Evolutionary conservation across 2,888 invertebrate genomes (phyloP).

Genomic region (Amorpha juglandis): DNA sequence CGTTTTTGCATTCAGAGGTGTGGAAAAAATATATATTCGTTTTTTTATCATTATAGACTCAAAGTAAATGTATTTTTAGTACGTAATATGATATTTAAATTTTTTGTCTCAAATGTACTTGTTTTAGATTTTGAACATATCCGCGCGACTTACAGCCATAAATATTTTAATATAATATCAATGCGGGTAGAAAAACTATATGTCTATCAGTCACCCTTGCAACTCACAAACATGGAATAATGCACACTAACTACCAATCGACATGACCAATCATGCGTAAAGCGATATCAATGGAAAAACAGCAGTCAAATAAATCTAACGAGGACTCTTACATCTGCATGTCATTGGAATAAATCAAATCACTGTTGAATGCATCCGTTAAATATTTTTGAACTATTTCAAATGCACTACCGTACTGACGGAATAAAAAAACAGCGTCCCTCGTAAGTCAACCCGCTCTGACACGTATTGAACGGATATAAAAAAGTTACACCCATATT

Average conservation of each 20-base stretch:
- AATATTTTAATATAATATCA: slow-evolving; percentile 22
- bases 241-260: slow-evolving; percentile 78
- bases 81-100: background rate
- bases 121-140: background rate
- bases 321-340: slow-evolving; percentile 82
- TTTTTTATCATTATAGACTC: background rate
- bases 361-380: slow-evolving; percentile 81
- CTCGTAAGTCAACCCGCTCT: slow-evolving; percentile 80
- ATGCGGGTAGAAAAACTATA: slow-evolving; percentile 37
- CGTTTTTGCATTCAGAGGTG: slow-evolving; percentile 39
- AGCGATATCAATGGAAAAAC: slow-evolving; percentile 76
- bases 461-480: slow-evolving; percentile 77
- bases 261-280: slow-evolving; percentile 81
- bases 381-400: slow-evolving; percentile 83
- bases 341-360: slow-evolving; percentile 84
- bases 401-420: slow-evolving; percentile 66
- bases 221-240: slow-evolving; percentile 57
- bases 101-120: background rate
- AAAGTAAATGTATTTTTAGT: background rate
- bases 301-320: slow-evolving; percentile 83
- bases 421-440: slow-evolving; percentile 65
- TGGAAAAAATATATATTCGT: background rate
- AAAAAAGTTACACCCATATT: slow-evolving; percentile 84
- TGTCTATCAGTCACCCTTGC: slow-evolving; percentile 50
- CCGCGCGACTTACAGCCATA: background rate